These are phyloP conservation scores for Naja naja DNA, from an alignment of 2,113 vertebrate species.

Conservation along the genomic window DNA sequence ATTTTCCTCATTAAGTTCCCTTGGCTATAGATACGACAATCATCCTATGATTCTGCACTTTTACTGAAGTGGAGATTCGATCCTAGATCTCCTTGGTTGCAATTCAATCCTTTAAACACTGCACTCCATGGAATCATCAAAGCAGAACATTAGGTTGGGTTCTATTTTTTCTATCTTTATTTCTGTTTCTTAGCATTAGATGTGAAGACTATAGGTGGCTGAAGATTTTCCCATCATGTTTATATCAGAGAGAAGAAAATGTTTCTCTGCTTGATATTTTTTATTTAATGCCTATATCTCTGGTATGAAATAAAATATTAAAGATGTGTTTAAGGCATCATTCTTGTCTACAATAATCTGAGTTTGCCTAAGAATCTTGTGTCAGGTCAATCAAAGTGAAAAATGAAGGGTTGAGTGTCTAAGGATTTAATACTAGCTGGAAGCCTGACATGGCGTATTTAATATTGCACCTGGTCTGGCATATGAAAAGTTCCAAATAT, in stretches of 20 bases:
- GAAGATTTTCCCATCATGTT: background rate
- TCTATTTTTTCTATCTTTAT: background rate
- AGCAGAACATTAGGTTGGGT: background rate
- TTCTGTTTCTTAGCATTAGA: background rate
- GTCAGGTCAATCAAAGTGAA: background rate
- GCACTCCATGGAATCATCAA: background rate
- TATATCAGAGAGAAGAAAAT: background rate
- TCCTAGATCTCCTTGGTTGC: background rate
- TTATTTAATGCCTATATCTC: background rate
- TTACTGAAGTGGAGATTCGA: background rate
- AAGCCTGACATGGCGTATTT: background rate
- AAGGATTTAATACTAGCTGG: background rate
- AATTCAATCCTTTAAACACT: background rate
- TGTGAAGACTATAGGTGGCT: background rate
- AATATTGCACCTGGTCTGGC: background rate
- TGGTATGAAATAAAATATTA: slow-evolving; percentile 50
- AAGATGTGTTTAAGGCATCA: background rate
- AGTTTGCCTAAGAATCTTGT: background rate
- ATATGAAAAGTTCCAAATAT: background rate
- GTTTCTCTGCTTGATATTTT: background rate
- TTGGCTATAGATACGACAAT: background rate
- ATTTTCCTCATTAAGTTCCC: background rate
- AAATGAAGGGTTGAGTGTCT: background rate
- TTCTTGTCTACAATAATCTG: background rate
- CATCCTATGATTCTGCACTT: background rate